A percentile compares a stretch with the other conserved stretches of the same genome.
Evolutionary conservation across 2,888 invertebrate species (phyloP).

Genomic region (Rugalucina vietnamica): DNA sequence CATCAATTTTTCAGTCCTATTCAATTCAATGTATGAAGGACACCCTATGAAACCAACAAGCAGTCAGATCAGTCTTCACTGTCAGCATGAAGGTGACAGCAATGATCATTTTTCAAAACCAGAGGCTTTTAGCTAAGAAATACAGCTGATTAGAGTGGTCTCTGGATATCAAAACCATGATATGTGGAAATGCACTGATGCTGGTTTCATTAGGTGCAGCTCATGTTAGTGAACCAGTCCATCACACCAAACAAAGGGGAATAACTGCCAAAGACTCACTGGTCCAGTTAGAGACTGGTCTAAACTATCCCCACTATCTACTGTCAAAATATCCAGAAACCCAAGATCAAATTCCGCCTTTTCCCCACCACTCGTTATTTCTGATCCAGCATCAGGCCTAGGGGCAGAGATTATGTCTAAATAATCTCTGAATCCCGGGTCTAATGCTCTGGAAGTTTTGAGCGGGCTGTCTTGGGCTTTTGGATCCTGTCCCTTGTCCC

Average conservation of each 20-base stretch:
- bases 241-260: constrained; percentile 4
- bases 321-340: constrained; percentile 60
- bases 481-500: constrained; percentile 53
- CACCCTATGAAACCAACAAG: too few species aligned
- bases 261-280: constrained; percentile 49
- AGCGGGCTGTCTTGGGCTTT: background rate
- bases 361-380: constrained; percentile 4
- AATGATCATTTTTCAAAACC: too few species aligned
- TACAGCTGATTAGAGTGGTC: too few species aligned
- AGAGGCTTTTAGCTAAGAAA: too few species aligned
- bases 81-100: too few species aligned
- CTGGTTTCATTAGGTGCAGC: background rate
- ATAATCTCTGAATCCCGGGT: constrained; percentile 16
- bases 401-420: background rate
- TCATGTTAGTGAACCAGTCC: background rate
- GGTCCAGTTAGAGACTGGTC: constrained; percentile 56
- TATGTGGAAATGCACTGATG: too few species aligned
- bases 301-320: constrained; percentile 60
- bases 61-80: too few species aligned
- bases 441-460: background rate
- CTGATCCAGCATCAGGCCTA: constrained; percentile 6
- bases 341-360: constrained; percentile 54
- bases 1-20: too few species aligned
- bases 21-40: too few species aligned
- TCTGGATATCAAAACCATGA: too few species aligned